Percentiles rank a stretch among this genome's conserved stretches.
Evolutionary conservation across 2,797 vertebrate species (phyloP).

Genomic region (Gambelia wislizenii): DNA sequence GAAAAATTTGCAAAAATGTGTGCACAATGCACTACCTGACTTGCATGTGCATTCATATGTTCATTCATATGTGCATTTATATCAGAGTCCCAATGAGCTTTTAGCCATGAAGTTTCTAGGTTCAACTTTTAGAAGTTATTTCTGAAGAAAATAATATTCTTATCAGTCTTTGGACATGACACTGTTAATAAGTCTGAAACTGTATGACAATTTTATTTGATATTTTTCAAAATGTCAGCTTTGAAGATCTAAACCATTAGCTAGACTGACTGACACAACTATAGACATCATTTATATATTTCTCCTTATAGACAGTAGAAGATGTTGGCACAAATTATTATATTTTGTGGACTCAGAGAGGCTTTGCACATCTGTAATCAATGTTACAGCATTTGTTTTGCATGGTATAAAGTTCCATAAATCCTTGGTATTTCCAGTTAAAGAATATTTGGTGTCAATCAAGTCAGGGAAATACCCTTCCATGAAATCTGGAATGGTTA

Average conservation of each 20-base stretch:
- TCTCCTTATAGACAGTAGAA: background rate
- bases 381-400: background rate
- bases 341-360: background rate
- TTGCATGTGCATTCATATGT: background rate
- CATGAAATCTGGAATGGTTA: background rate
- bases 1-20: background rate
- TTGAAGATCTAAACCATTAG: background rate
- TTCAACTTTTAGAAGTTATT: constrained; percentile 20
- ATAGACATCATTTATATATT: background rate
- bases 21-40: background rate
- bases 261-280: background rate
- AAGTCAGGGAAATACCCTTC: background rate
- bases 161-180: constrained; percentile 48
- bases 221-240: background rate
- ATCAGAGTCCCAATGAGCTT: background rate
- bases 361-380: background rate
- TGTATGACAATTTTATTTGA: constrained; percentile 56
- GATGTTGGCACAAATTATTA: background rate
- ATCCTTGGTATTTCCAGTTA: background rate
- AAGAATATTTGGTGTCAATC: background rate
- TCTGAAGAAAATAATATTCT: constrained; percentile 44
- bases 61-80: background rate
- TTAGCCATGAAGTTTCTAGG: background rate
- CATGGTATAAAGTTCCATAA: background rate
- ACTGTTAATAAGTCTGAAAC: constrained; percentile 59